Base-by-base conservation (phyloP, 2,888 invertebrate species). In the Ophioninae sp. region DNA sequence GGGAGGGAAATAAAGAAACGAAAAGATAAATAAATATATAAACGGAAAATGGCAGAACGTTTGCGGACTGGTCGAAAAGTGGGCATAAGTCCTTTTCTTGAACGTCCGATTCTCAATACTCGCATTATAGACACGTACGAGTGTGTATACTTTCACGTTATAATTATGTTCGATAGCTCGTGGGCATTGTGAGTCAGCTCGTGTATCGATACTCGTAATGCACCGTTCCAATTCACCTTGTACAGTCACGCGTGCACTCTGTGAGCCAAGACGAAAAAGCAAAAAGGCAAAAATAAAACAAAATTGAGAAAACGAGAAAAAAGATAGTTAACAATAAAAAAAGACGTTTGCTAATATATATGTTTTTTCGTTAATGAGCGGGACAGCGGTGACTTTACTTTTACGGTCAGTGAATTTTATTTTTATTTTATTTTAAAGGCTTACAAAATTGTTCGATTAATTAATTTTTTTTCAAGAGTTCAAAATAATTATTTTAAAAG, bases 121-220 rank as follows among this genome's bases (percentile, higher is more conserved):
- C 50, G 50, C 50, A 50, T 50, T 50, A 64, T 75, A 68, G 50
- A 50, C 50, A 50, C 50, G 13, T 50, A 50, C 50, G 30, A 5
- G 30, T 39, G 56, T 67, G n/a, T 6, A 57, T 20, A 82, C 83
- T 83, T 83, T 81, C 80, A 83, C 77, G 73, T 77, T 50, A 70
- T 81, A 83, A 83, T 81, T 81, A 81, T 81, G 7, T 20, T 79
- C 59, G 20, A 83, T 81, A 80, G 80, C 68, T 78, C 83, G 76
- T 82, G 57, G 76, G 79, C 72, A 72, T 69, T 56, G 41, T 80
- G 80, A 83, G 83, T 83, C 83, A 80, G 79, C 76, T 13, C 62
- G 50, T 50, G 13, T 50, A 75, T 72, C 76, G 72, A 72, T 61
- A 59, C 77, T 50, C 50, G 50, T 50, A 50, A 61, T 59, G 21